These are phyloP conservation scores for Crypturellus undulatus DNA, from an alignment of 2,113 vertebrate species.

Conservation along the genomic window DNA sequence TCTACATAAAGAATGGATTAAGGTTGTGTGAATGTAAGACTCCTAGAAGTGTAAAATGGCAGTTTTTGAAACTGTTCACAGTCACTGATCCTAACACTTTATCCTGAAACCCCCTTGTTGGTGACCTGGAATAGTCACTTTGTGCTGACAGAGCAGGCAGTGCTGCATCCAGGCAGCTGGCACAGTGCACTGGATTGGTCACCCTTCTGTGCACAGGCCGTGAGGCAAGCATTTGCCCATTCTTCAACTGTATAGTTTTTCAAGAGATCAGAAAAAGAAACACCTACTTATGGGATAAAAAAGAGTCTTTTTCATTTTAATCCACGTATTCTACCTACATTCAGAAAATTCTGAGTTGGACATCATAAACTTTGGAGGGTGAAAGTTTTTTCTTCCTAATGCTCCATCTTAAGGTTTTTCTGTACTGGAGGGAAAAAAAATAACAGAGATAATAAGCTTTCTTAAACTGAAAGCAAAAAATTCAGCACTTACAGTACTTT, in stretches of 20 bases:
- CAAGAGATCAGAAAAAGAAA: not conserved
- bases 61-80: not conserved
- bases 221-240: accelerated
- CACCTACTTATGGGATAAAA: not conserved
- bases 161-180: not conserved
- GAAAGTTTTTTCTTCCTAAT: not conserved
- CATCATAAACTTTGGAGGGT: not conserved
- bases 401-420: not conserved
- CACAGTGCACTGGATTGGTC: accelerated
- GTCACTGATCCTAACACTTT: not conserved
- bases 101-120: not conserved
- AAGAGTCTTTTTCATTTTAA: not conserved
- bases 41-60: not conserved
- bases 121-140: not conserved
- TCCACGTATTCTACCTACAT: not conserved
- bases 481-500: not conserved
- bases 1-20: not conserved
- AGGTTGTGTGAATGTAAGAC: not conserved
- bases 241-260: not conserved
- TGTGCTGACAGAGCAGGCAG: accelerated
- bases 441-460: not conserved
- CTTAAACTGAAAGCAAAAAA: not conserved
- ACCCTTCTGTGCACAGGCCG: accelerated
- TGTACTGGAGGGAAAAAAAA: not conserved
- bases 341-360: not conserved